Percentiles rank a stretch among this genome's conserved stretches.
Evolutionary conservation across 2,113 vertebrate species (phyloP).

Genomic region (Ardeotis arabs): DNA sequence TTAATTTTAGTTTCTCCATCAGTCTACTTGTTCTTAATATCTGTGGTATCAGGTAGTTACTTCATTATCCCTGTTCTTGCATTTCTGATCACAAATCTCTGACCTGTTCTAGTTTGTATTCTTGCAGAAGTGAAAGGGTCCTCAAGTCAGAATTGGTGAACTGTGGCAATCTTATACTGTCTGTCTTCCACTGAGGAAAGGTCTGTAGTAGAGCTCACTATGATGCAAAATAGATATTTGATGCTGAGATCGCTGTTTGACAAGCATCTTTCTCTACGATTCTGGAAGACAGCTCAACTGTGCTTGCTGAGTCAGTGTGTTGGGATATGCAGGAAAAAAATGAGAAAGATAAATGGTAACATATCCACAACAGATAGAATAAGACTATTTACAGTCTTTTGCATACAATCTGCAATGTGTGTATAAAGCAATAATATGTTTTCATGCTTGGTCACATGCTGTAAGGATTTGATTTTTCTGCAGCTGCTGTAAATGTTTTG

Average conservation of each 20-base stretch:
- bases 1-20: neutral
- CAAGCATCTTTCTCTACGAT: neutral
- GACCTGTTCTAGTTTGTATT: conserved; percentile 16
- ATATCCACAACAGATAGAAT: conserved; percentile 3
- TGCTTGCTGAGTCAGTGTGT: conserved; percentile 49
- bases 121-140: neutral
- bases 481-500: neutral
- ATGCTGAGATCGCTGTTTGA: conserved; percentile 19
- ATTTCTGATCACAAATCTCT: neutral
- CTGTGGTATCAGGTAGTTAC: neutral
- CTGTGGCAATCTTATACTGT: neutral
- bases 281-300: conserved; percentile 58
- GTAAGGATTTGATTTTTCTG: neutral
- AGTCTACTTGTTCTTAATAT: neutral
- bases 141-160: neutral
- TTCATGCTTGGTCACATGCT: neutral
- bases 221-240: conserved; percentile 23
- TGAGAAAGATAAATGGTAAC: conserved; percentile 12
- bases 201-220: neutral
- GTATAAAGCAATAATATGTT: neutral
- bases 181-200: neutral
- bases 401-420: neutral
- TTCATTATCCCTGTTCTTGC: neutral
- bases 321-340: conserved; percentile 61
- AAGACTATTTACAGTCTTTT: conserved; percentile 4